phyloP scores from a whole-genome alignment of 2,797 vertebrate species.

The Champsocephalus esox region DNA sequence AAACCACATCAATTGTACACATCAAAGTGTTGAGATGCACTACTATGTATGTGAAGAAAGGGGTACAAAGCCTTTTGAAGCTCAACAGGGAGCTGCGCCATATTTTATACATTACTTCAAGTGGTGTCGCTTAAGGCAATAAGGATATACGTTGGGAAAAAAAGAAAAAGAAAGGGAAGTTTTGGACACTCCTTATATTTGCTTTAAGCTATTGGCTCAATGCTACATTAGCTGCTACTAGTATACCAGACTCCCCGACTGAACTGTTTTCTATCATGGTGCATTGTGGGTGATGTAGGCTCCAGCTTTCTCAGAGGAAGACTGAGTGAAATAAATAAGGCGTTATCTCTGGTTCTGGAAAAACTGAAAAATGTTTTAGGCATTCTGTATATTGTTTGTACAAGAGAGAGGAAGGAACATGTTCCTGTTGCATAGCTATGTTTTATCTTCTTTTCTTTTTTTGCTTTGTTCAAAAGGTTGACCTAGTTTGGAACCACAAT shows the following conservation, averaged over 20 bases:
- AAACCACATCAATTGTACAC: conserved; percentile 8
- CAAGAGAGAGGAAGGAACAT: not conserved
- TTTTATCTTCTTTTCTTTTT: no score
- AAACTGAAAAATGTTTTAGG: no score
- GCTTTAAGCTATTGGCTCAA: not conserved
- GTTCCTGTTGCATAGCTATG: no score
- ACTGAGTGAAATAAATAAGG: not conserved
- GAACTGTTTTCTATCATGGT: not conserved
- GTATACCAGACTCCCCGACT: not conserved
- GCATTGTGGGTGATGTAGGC: not conserved
- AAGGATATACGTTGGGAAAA: not conserved
- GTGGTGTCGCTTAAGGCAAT: not conserved
- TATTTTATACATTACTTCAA: conserved; percentile 2
- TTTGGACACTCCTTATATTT: not conserved
- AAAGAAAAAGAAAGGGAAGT: no score
- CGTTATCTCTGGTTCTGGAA: not conserved
- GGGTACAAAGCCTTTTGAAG: not conserved
- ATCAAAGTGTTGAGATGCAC: conserved; percentile 3
- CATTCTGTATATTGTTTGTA: not conserved
- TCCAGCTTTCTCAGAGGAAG: not conserved
- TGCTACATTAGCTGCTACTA: not conserved
- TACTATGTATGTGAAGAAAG: not conserved
- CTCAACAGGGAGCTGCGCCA: conserved; percentile 8
- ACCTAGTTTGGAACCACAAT: not conserved
- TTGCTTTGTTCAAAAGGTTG: not conserved